Evolutionary conservation across 2,113 vertebrate species (phyloP), one percentile per base, ranked within the genome.

Genomic region (Rattus rattus): DNA sequence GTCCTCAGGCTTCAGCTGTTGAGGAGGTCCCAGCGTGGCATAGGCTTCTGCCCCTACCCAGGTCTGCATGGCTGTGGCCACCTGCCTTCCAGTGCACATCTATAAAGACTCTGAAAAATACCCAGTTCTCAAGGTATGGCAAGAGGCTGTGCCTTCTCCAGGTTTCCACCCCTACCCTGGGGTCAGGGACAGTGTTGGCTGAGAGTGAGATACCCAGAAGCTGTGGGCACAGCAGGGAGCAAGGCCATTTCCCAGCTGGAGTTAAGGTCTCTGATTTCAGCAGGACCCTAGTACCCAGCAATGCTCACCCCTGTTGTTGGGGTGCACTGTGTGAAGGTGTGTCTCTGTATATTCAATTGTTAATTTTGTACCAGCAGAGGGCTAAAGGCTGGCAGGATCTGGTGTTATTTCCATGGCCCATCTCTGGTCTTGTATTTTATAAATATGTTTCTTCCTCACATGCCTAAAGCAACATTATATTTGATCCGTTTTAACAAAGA

Each of bases 181-280:
- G 63, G 89, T 19, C 30, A 81, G 76, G 43, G 28, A 6, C 16
- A 33, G 47, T 28, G n/a, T 16, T 65, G 19, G 7, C 9, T 39
- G 52, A 65, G 76, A 4, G 14, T 92, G 72, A 97, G 94, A 80
- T 83, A 85, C 85, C 75, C 33, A 93, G 73, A 70, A 43, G 65
- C 76, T 65, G 26, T 49, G 84, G 69, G 47, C 43, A 47, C 16
- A 49, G 54, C 3, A 72, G 87, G 43, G 7, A 94, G 52, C 43
- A 22, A 63, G 69, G 70, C 96, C 79, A 88, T 65, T 17, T 61
- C 43, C 72, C 36, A 3, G 76, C 3, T 76, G 59, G 79, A 80
- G 81, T 47, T 4, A 5, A 52, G 30, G n/a, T n/a, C 67, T 22
- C 24, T 9, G 72, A 81, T 89, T 88, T 61, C 39, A 0, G 0